phyloP scores from a whole-genome alignment of 2,113 vertebrate species.

The Dicaeum eximium region DNA sequence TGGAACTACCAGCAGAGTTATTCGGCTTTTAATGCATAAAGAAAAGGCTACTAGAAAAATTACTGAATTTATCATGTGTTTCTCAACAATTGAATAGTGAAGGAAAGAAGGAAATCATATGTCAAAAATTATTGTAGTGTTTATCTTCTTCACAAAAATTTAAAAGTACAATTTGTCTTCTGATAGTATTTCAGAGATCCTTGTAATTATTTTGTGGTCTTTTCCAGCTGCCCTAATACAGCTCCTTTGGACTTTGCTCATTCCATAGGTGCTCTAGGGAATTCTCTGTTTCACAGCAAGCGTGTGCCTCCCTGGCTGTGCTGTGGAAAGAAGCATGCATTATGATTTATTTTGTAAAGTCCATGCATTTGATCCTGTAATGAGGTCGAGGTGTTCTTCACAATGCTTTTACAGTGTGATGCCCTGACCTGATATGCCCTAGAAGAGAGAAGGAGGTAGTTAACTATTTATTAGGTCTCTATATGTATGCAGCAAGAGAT shows the following conservation, averaged over 20 bases:
- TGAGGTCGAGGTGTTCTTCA: neutral
- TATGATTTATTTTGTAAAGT: neutral
- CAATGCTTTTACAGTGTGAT: rapidly evolving
- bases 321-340: neutral
- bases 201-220: neutral
- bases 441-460: neutral
- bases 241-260: neutral
- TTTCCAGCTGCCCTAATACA: neutral
- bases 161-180: too few relatives aligned
- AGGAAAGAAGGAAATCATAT: neutral
- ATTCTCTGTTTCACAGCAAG: neutral
- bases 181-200: neutral
- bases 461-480: neutral
- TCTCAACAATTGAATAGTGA: neutral
- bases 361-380: neutral
- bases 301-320: neutral
- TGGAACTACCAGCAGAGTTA: neutral
- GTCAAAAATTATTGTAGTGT: neutral
- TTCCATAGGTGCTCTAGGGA: neutral
- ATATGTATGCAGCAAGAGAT: neutral
- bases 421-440: neutral
- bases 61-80: neutral
- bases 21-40: conserved; percentile 12
- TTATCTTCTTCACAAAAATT: too few relatives aligned
- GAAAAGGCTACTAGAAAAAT: neutral